These are phyloP conservation scores for Sylvia atricapilla DNA, from an alignment of 2,113 vertebrate species.

Conservation along the genomic window DNA sequence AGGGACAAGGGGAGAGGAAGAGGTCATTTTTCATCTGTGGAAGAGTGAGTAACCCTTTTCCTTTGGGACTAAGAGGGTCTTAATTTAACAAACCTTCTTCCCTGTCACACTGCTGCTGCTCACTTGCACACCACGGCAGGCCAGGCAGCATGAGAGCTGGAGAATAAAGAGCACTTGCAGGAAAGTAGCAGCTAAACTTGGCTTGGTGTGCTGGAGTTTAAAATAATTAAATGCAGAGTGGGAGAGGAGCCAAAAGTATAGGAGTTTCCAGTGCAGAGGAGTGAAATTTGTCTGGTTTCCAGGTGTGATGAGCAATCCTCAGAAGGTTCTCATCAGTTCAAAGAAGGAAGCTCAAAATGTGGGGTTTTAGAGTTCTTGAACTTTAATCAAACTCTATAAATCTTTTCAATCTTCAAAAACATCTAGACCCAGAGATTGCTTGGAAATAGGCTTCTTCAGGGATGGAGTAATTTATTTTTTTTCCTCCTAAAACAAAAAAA, in stretches of 20 bases:
- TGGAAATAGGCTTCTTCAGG: background rate
- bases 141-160: background rate
- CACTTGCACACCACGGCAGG: constrained; percentile 5
- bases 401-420: background rate
- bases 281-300: constrained; percentile 60
- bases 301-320: constrained; percentile 35
- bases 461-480: background rate
- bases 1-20: constrained; percentile 39
- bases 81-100: constrained; percentile 39
- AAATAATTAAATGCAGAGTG: constrained; percentile 59
- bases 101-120: constrained; percentile 11
- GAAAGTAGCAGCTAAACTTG: constrained; percentile 40
- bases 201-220: constrained; percentile 19
- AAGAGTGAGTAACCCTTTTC: constrained; percentile 53
- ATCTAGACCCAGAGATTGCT: background rate
- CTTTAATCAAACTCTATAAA: background rate
- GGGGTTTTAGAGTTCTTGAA: background rate
- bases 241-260: constrained; percentile 46
- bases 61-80: constrained; percentile 32
- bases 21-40: constrained; percentile 51
- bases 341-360: constrained; percentile 5
- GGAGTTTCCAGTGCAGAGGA: constrained; percentile 42
- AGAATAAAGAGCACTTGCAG: background rate
- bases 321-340: background rate
- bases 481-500: background rate